Conservation (phyloP, 2,888 invertebrate genomes). For the Cephus nigrinus region DNA sequence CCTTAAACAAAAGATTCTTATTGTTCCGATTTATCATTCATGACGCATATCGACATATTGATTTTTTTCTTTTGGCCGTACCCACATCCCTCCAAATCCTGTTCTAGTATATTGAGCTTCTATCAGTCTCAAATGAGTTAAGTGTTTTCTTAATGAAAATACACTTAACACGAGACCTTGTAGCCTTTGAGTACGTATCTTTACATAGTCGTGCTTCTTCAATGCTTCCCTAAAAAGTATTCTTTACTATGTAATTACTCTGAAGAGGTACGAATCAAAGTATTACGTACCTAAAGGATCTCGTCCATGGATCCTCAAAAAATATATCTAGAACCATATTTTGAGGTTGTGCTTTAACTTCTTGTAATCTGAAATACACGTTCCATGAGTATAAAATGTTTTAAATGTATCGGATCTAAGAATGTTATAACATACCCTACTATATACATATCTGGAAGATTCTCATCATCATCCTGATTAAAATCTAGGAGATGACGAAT, state of each 20-base stretch:
- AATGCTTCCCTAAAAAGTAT: slow-evolving; percentile 72
- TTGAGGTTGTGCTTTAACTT: slow-evolving; percentile 89
- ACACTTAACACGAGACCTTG: slow-evolving; percentile 86
- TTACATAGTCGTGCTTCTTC: slow-evolving; percentile 77
- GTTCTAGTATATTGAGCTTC: slow-evolving; percentile 91
- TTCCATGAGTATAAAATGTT: slow-evolving; percentile 4
- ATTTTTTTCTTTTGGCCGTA: slow-evolving; percentile 65
- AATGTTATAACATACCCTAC: slow-evolving; percentile 74
- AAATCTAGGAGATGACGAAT: slow-evolving; percentile 79
- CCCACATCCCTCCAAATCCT: slow-evolving; percentile 93
- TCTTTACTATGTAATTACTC: not conserved
- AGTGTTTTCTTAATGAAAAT: slow-evolving; percentile 82
- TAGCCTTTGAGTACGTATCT: slow-evolving; percentile 82
- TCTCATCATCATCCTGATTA: slow-evolving; percentile 71
- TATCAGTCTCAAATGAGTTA: slow-evolving; percentile 84
- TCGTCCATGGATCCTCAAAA: slow-evolving; percentile 89
- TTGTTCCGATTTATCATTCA: slow-evolving; percentile 6
- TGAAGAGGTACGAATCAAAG: not conserved
- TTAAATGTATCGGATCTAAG: slow-evolving; percentile 1
- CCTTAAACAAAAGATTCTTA: slow-evolving; percentile 70
- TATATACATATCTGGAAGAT: slow-evolving; percentile 85
- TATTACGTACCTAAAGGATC: slow-evolving; percentile 69
- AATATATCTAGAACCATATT: slow-evolving; percentile 84
- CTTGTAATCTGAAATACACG: slow-evolving; percentile 76
- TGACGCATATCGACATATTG: not conserved